phyloP scores from a whole-genome alignment of 2,113 vertebrate species.

The Lagopus leucura region DNA sequence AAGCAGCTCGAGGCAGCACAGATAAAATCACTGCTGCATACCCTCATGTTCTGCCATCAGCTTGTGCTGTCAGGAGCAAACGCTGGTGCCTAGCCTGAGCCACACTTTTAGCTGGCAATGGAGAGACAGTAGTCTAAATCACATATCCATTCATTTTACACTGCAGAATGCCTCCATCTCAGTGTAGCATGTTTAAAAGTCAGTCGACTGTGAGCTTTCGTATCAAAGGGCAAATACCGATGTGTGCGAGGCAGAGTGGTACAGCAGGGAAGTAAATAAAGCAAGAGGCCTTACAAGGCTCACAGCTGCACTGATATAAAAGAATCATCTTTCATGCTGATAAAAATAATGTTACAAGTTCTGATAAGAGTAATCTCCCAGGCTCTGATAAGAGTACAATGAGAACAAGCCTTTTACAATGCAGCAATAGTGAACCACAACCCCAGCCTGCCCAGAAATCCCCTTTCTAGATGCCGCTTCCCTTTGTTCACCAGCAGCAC shows the following conservation, averaged over 20 bases:
- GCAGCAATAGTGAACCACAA: slow-evolving; percentile 34
- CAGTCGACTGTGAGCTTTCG: not conserved
- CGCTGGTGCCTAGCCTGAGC: not conserved
- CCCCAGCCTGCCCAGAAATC: slow-evolving; percentile 46
- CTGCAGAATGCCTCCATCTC: not conserved
- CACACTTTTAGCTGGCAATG: not conserved
- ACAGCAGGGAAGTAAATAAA: slow-evolving; percentile 5
- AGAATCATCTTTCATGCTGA: slow-evolving; percentile 56
- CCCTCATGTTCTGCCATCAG: not conserved
- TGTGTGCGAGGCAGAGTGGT: not conserved
- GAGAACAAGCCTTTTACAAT: slow-evolving; percentile 39
- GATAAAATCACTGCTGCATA: not conserved
- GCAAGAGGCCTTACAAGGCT: slow-evolving; percentile 1
- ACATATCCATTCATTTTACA: not conserved
- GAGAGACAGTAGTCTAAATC: not conserved
- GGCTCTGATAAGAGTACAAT: slow-evolving; percentile 59
- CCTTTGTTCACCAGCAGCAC: not conserved
- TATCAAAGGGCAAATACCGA: not conserved
- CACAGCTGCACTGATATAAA: slow-evolving; percentile 41
- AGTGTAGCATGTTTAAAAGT: not conserved
- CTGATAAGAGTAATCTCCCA: slow-evolving; percentile 59
- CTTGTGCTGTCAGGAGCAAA: not conserved
- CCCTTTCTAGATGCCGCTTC: slow-evolving; percentile 37
- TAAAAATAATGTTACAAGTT: slow-evolving; percentile 47
- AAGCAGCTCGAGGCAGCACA: not conserved